Evolutionary conservation across 2,797 vertebrate genomes (phyloP).

Genomic region (Eleutherodactylus coqui): DNA sequence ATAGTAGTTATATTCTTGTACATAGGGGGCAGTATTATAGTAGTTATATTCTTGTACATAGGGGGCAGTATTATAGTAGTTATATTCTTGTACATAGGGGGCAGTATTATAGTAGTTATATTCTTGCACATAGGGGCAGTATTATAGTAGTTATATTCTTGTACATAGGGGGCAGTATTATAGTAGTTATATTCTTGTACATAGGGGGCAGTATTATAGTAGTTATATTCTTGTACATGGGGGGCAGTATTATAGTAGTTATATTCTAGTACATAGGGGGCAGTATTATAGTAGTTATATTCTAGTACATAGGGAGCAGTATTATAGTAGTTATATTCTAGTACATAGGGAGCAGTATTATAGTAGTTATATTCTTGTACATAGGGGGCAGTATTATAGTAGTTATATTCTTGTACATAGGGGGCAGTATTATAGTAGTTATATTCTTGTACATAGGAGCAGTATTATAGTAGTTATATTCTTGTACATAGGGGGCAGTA

Average conservation of each 20-base stretch:
- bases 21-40: constrained; percentile 7
- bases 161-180: constrained; percentile 9
- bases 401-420: too few species aligned
- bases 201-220: constrained; percentile 14
- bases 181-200: constrained; percentile 1
- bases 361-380: too few species aligned
- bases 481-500: not conserved
- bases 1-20: constrained; percentile 8
- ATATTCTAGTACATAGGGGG: not conserved
- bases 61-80: constrained; percentile 7
- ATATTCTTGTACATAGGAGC: not conserved
- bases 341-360: too few species aligned
- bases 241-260: constrained; percentile 2
- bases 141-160: constrained; percentile 17
- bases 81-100: constrained; percentile 9
- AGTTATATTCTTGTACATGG: constrained; percentile 9
- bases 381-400: too few species aligned
- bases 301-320: too few species aligned
- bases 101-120: not conserved
- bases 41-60: constrained; percentile 8
- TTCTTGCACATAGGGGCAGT: not conserved
- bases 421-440: not conserved
- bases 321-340: too few species aligned
- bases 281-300: too few species aligned
- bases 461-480: not conserved